Base-by-base conservation (phyloP, 2,113 vertebrate species). In the Physeter macrocephalus region DNA sequence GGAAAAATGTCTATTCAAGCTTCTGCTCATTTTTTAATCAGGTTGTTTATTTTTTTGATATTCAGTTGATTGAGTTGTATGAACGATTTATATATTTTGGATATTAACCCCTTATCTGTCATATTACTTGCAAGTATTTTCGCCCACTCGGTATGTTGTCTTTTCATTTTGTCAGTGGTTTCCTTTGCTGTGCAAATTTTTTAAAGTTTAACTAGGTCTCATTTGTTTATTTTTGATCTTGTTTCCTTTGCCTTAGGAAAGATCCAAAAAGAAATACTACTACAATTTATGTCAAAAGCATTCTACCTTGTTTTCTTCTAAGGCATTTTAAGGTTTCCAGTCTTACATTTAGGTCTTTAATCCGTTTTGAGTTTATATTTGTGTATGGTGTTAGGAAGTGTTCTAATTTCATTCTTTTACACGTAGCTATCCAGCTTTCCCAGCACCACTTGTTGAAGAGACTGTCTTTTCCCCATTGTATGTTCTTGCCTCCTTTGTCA, bases 91-190 rank as follows among this genome's bases (percentile, higher is more conserved):
- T 14, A 14, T 25, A 13, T 1, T n/a, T 23, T 14, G 46, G 20
- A 13, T 23, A 4, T 36, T 23, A n/a, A 7, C 75, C 49, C 11
- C 49, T 49, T 36, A n/a, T 25, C 12, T 36, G 21, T 36, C 34
- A 1, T 17, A n/a, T 25, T 27, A 9, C 5, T 2, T 57, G 21
- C 34, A 25, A 27, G 34, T 23, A 4, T 57, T 8, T 14, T 36
- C 12, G 5, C 21, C 52, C 7, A 17, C 1, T 36, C 8, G 9
- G n/a, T 17, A 1, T 25, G 77, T 3, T 36, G 12, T 17, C n/a
- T 57, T 80, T 15, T 25, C 34, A 3, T 13, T 39, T 57, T 57
- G n/a, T 36, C n/a, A 9, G 7, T 27, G 52, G 12, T 15, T 57
- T n/a, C 34, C 49, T 80, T 39, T 80, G 52, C 52, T 80, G 49